These are phyloP conservation scores for Hemichromis elongatus DNA, from an alignment of 2,113 vertebrate genomes.

Conservation along the genomic window DNA sequence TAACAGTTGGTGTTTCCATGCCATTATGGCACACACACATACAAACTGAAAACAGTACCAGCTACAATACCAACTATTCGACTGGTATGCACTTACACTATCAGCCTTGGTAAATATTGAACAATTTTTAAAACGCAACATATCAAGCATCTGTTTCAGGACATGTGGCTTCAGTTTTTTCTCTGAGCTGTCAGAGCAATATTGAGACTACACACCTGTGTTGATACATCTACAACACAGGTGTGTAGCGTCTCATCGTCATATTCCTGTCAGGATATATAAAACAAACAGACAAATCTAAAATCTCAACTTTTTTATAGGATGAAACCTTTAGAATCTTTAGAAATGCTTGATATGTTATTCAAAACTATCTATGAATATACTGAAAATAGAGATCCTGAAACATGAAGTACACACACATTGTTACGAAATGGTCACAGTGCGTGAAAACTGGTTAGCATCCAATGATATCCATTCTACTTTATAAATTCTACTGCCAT, in stretches of 20 bases:
- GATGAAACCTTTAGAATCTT: not conserved
- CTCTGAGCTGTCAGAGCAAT: not conserved
- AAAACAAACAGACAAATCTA: not conserved
- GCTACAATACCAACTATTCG: not conserved
- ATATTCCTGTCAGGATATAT: not conserved
- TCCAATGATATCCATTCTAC: not conserved
- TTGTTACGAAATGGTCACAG: not conserved
- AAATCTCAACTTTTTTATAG: not conserved
- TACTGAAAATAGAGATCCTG: not conserved
- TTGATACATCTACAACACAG: not conserved
- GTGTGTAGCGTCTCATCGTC: not conserved
- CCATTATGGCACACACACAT: not conserved
- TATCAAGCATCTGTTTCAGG: not conserved
- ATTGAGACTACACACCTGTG: not conserved
- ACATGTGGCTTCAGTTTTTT: not conserved
- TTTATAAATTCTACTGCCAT: not conserved
- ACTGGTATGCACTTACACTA: not conserved
- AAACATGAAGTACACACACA: not conserved
- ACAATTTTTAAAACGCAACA: not conserved
- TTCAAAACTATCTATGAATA: not conserved
- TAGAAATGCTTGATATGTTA: not conserved
- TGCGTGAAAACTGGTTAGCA: not conserved
- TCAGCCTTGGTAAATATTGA: not conserved
- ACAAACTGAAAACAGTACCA: not conserved
- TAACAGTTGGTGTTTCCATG: not conserved